phyloP scores from a whole-genome alignment of 2,797 vertebrate genomes.

The Chanos chanos region DNA sequence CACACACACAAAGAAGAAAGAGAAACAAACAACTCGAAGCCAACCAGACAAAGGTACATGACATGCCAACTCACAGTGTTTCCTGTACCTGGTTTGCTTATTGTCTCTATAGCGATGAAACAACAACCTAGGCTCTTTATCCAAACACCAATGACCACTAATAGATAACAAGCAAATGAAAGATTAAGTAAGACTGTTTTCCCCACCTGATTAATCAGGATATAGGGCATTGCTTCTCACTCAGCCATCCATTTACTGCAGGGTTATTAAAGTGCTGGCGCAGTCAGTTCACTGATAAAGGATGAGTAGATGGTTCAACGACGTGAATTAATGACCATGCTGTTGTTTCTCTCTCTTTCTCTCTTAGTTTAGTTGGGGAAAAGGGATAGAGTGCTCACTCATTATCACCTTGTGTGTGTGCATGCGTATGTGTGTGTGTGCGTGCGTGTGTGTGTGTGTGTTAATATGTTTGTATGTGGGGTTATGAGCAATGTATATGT shows the following conservation, averaged over 20 bases:
- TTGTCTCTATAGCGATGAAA: neutral
- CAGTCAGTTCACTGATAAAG: constrained; percentile 64
- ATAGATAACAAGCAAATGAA: constrained; percentile 19
- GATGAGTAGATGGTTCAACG: constrained; percentile 35
- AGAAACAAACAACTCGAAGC: too few species aligned
- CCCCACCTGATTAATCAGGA: constrained; percentile 30
- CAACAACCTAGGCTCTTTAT: constrained; percentile 18
- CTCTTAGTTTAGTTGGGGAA: constrained; percentile 41
- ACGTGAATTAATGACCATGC: constrained; percentile 43
- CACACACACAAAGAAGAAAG: too few species aligned
- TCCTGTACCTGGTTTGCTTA: neutral
- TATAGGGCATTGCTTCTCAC: constrained; percentile 50
- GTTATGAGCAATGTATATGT: too few species aligned
- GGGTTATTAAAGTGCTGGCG: constrained; percentile 66
- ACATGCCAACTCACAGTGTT: neutral
- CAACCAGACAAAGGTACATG: too few species aligned
- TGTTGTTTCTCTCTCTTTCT: constrained; percentile 20
- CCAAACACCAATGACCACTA: constrained; percentile 20
- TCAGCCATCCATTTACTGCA: constrained; percentile 61
- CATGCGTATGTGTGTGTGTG: neutral
- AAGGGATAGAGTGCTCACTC: constrained; percentile 37
- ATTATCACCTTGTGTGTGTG: constrained; percentile 40
- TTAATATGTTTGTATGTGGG: neutral
- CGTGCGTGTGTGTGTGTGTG: neutral
- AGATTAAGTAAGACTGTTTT: constrained; percentile 13